A percentile compares a stretch with the other conserved stretches of the same genome.
Conservation (phyloP, 2,113 vertebrate genomes). For the Felis catus region DNA sequence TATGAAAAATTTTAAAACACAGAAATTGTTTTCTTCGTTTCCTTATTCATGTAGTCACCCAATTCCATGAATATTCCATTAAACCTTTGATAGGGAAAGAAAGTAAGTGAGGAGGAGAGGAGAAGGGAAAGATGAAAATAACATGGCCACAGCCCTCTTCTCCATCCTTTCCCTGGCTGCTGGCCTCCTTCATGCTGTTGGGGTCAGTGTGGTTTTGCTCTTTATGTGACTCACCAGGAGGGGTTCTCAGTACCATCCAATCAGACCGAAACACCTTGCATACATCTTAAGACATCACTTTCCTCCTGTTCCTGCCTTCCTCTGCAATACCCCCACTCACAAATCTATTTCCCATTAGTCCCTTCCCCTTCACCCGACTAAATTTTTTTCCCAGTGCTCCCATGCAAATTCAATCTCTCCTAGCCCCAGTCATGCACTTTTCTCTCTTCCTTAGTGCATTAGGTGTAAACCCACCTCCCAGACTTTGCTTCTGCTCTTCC, state of each 20-base stretch:
- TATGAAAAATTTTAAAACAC: neutral
- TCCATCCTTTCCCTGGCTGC: neutral
- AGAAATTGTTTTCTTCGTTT: neutral
- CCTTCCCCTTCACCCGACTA: neutral
- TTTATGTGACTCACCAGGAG: neutral
- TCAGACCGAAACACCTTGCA: neutral
- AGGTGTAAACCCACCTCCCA: neutral
- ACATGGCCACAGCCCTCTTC: neutral
- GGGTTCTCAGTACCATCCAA: neutral
- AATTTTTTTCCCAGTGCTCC: neutral
- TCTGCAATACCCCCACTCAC: accelerated
- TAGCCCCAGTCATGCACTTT: neutral
- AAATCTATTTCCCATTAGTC: neutral
- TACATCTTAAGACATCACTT: neutral
- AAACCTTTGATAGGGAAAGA: neutral
- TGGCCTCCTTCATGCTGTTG: neutral
- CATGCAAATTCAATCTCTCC: neutral
- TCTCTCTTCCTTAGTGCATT: neutral
- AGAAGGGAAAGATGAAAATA: neutral
- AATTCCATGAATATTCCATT: neutral
- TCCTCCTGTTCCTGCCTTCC: neutral
- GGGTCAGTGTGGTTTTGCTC: neutral
- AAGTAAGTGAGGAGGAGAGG: neutral
- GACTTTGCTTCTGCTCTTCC: neutral
- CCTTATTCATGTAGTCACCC: neutral